phyloP scores from a whole-genome alignment of 2,113 vertebrate genomes.

The Kryptolebias marmoratus region DNA sequence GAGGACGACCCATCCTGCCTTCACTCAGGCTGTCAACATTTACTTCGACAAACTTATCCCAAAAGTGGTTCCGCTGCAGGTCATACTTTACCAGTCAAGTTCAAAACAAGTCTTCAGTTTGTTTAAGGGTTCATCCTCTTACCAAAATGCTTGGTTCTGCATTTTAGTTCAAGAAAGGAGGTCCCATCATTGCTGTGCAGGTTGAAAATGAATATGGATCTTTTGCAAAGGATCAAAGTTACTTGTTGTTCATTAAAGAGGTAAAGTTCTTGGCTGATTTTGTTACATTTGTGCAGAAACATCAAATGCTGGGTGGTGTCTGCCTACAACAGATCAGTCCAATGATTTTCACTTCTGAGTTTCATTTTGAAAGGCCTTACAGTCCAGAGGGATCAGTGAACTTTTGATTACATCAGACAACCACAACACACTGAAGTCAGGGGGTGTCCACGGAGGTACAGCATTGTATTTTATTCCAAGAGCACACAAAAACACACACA shows the following conservation, averaged over 20 bases:
- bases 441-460: constrained; percentile 87
- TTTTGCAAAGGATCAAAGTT: constrained; percentile 85
- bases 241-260: constrained; percentile 90
- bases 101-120: neutral
- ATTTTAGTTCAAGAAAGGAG: constrained; percentile 89
- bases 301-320: neutral
- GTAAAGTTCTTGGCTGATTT: constrained; percentile 69
- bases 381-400: constrained; percentile 87
- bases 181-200: constrained; percentile 94
- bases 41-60: constrained; percentile 88
- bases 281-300: neutral
- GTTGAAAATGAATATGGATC: constrained; percentile 95
- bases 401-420: constrained; percentile 88
- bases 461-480: neutral
- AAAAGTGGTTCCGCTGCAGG: constrained; percentile 88
- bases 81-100: constrained; percentile 38
- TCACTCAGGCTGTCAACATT: constrained; percentile 84
- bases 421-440: constrained; percentile 77
- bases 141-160: constrained; percentile 12
- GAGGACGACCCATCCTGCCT: constrained; percentile 87
- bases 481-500: neutral
- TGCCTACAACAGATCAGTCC: neutral
- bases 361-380: constrained; percentile 81
- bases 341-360: neutral
- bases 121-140: neutral